These are phyloP conservation scores for Drosophila santomea DNA, from an alignment of 1,140 invertebrate species.

Conservation along the genomic window DNA sequence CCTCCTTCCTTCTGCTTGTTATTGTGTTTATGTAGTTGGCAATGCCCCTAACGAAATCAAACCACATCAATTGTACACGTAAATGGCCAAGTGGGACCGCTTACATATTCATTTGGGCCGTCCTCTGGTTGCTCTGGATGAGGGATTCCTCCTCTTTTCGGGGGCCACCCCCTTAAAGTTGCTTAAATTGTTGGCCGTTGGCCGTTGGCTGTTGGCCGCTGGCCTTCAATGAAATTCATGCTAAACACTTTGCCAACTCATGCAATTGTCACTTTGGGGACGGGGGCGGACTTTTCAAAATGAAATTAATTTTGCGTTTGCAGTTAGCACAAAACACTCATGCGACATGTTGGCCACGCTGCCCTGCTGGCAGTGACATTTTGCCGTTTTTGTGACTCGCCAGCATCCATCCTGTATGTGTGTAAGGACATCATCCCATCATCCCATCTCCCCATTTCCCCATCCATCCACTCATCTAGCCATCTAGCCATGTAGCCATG, in stretches of 20 bases:
- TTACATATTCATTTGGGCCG: conserved; percentile 73
- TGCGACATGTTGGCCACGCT: conserved; percentile 62
- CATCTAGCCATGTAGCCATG: background rate
- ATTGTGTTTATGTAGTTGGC: conserved; percentile 72
- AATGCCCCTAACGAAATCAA: conserved; percentile 79
- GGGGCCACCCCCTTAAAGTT: conserved; percentile 39
- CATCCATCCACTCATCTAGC: conserved; percentile 4
- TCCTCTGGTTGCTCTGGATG: background rate
- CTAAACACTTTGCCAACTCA: conserved; percentile 74
- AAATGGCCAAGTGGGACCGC: conserved; percentile 81
- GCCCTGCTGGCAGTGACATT: conserved; percentile 62
- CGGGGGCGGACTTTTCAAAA: conserved; percentile 52
- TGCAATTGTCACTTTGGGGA: conserved; percentile 72
- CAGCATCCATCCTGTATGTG: conserved; percentile 3
- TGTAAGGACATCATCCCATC: conserved; percentile 9
- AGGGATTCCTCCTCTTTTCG: too few relatives aligned
- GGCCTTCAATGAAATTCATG: conserved; percentile 69
- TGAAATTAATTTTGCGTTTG: conserved; percentile 80
- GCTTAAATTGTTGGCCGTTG: conserved; percentile 51
- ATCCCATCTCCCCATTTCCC: conserved; percentile 18
- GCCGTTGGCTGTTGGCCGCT: conserved; percentile 29
- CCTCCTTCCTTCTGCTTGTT: conserved; percentile 34
- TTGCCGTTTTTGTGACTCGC: conserved; percentile 54
- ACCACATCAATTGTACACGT: conserved; percentile 81
- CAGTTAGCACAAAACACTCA: conserved; percentile 68